phyloP scores from a whole-genome alignment of 2,797 vertebrate species.

The Acanthopagrus latus region DNA sequence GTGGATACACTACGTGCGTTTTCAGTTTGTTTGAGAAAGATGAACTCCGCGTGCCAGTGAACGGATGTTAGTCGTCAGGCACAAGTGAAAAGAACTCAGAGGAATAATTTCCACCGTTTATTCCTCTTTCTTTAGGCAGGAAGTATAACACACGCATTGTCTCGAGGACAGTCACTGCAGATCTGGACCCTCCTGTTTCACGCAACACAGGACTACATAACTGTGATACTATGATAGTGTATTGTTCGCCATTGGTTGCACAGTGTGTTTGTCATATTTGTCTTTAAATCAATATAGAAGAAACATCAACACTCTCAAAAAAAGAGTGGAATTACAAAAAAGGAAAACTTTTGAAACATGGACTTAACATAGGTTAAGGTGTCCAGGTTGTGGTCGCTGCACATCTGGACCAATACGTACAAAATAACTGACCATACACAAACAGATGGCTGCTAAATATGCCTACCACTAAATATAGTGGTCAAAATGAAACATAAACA shows the following conservation, averaged over 20 bases:
- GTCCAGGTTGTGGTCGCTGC: neutral
- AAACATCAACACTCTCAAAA: neutral
- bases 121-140: slow-evolving; percentile 1
- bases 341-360: no score
- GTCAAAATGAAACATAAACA: neutral
- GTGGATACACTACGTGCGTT: slow-evolving; percentile 46
- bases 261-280: neutral
- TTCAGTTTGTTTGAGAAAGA: slow-evolving; percentile 61
- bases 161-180: slow-evolving; percentile 15
- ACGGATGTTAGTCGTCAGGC: slow-evolving; percentile 8
- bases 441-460: neutral
- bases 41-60: slow-evolving; percentile 51
- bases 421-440: neutral
- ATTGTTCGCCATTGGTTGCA: neutral
- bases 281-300: neutral
- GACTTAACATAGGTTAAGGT: neutral
- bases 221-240: neutral
- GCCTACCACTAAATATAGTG: neutral
- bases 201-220: neutral
- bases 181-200: slow-evolving; percentile 22
- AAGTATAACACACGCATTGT: neutral
- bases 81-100: neutral
- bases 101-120: neutral
- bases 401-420: slow-evolving; percentile 4
- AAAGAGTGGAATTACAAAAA: neutral